phyloP scores from a whole-genome alignment of 2,797 vertebrate genomes.

The Tachyglossus aculeatus region DNA sequence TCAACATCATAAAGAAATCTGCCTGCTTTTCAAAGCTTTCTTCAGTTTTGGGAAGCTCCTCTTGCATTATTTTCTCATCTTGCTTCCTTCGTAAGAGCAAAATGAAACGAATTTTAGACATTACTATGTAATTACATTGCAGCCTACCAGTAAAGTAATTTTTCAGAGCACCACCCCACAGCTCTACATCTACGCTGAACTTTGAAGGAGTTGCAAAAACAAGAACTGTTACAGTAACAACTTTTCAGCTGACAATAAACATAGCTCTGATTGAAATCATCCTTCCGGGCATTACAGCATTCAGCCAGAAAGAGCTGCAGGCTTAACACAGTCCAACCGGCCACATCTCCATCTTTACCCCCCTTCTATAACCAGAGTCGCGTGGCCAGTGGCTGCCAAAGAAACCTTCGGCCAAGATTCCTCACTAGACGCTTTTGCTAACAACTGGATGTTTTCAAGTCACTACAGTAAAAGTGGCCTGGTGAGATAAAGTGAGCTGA shows the following conservation, averaged over 20 bases:
- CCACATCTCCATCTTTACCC: constrained; percentile 9
- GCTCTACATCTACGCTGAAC: no score
- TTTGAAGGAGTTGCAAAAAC: no score
- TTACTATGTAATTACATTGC: background rate
- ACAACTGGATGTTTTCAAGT: constrained; percentile 52
- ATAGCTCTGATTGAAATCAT: no score
- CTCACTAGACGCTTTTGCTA: constrained; percentile 40
- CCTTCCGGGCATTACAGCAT: no score
- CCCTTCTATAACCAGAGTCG: constrained; percentile 25
- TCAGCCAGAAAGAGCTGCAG: constrained; percentile 41
- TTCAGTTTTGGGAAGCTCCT: constrained; percentile 13
- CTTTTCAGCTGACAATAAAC: no score
- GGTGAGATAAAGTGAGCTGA: constrained; percentile 60
- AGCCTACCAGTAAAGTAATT: no score
- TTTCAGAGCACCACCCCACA: no score
- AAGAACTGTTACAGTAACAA: no score
- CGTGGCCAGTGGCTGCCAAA: constrained; percentile 21
- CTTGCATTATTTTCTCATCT: constrained; percentile 11
- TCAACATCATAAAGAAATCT: constrained; percentile 4
- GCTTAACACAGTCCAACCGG: constrained; percentile 16
- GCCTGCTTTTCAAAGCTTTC: constrained; percentile 17
- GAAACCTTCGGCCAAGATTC: constrained; percentile 31
- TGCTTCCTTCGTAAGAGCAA: constrained; percentile 17
- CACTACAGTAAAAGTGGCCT: constrained; percentile 56
- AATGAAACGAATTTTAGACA: constrained; percentile 1